Evolutionary conservation across 1,140 invertebrate genomes (phyloP).

Genomic region (Zophobas atratus): DNA sequence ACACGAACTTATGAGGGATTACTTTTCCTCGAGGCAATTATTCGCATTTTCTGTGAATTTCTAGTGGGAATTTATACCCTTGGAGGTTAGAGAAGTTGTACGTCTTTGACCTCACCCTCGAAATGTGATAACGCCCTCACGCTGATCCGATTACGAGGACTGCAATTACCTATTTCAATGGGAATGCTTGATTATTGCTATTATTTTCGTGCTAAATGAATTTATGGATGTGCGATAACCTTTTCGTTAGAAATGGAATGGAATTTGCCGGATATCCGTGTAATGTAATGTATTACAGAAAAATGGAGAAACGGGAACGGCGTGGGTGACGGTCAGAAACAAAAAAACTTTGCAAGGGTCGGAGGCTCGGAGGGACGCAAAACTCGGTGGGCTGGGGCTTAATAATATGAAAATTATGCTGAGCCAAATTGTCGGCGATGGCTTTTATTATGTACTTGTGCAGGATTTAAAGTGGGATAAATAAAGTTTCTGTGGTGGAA

Average conservation of each 20-base stretch:
- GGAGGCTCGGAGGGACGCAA: too few relatives aligned
- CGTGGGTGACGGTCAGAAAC: too few relatives aligned
- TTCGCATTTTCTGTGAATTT: conserved; percentile 18
- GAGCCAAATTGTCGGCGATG: too few relatives aligned
- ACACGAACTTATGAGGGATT: not conserved
- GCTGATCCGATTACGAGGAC: conserved; percentile 6
- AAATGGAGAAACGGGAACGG: not conserved
- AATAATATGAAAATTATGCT: too few relatives aligned
- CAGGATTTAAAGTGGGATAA: too few relatives aligned
- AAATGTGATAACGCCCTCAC: conserved; percentile 13
- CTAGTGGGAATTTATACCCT: not conserved
- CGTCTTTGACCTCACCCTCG: conserved; percentile 23
- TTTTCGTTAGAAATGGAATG: conserved; percentile 5
- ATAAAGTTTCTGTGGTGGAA: too few relatives aligned
- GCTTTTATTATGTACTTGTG: too few relatives aligned
- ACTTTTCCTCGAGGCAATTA: not conserved
- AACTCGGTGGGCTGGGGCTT: too few relatives aligned
- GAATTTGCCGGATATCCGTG: not conserved
- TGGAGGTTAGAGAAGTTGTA: conserved; percentile 19
- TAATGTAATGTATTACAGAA: not conserved
- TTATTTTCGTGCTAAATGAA: conserved; percentile 25
- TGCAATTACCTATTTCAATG: conserved; percentile 37
- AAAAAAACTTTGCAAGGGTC: too few relatives aligned
- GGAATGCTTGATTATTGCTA: conserved; percentile 32
- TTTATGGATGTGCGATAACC: conserved; percentile 12